Percentiles rank a stretch among this genome's conserved stretches.
phyloP scores from a whole-genome alignment of 2,797 vertebrate species.

The Tachyglossus aculeatus region DNA sequence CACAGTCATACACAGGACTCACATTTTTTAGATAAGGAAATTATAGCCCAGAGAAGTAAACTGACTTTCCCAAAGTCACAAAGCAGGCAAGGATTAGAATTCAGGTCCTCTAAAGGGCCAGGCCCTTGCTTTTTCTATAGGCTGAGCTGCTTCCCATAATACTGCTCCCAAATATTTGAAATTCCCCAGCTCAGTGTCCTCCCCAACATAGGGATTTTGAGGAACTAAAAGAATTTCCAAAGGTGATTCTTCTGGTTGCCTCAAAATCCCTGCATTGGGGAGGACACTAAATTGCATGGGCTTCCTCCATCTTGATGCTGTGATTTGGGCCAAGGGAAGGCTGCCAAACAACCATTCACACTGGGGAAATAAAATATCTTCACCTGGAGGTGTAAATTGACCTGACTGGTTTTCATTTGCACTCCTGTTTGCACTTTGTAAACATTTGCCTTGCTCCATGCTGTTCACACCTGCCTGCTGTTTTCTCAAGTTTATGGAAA shows the following conservation, averaged over 20 bases:
- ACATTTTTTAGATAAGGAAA: too few species aligned
- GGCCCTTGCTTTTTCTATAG: too few species aligned
- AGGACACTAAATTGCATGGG: neutral
- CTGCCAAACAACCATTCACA: neutral
- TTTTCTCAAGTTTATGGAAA: conserved; percentile 37
- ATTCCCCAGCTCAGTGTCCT: too few species aligned
- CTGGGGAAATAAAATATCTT: conserved; percentile 50
- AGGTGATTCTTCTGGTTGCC: neutral
- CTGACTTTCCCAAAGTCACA: too few species aligned
- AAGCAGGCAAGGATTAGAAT: too few species aligned
- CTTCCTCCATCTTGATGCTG: conserved; percentile 23
- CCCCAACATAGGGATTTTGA: too few species aligned
- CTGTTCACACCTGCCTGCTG: conserved; percentile 57
- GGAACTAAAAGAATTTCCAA: too few species aligned
- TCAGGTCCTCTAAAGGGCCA: too few species aligned
- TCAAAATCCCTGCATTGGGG: neutral
- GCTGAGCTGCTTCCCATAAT: too few species aligned
- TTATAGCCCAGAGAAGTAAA: too few species aligned
- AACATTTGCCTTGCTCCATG: conserved; percentile 57
- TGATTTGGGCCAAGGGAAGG: neutral
- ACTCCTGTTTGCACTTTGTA: conserved; percentile 56
- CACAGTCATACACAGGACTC: too few species aligned
- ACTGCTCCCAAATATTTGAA: too few species aligned
- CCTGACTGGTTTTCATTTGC: conserved; percentile 33
- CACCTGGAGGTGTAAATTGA: conserved; percentile 49